Evolutionary conservation across 2,113 vertebrate species (phyloP), one percentile per base, ranked within the genome.

Genomic region (Bubo blakistoni): DNA sequence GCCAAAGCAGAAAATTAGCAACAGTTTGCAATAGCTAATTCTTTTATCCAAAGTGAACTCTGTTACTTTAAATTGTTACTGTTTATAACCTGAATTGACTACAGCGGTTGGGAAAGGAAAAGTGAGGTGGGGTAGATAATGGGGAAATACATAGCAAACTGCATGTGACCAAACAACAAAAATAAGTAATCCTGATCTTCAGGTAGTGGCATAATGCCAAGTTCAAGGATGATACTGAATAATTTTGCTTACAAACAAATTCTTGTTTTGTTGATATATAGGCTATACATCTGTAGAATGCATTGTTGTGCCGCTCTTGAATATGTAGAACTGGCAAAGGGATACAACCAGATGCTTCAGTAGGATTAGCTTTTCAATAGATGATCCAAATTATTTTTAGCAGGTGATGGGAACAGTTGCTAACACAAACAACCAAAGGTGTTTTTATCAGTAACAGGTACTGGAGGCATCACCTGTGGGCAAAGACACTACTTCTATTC

Each of bases 1-100:
- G 73, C 81, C 63, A 66, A 93, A 84, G 47, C 42, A 52, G 91
- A 86, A 96, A 95, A 96, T 90, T 70, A 91, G 54, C 65, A 95
- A 51, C 55, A 47, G 16, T 90, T 94, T 59, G 62, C 72, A 63
- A 40, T 40, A 77, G 49, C 46, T 89, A 72, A 90, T 95, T 93
- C 57, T 92, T 95, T 95, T 86, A 77, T 97, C 82, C 55, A 11
- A 7, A n/a, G 59, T 66, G 65, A 92, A 52, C 46, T 77, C 27
- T 72, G 52, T 77, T 78, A 78, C 76, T 22, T 73, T 59, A 6
- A 20, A 57, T 88, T 92, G 34, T 58, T 82, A 36, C 40, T 80
- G 32, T 57, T 92, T 58, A 20, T 90, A 70, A 88, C 93, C 51
- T 83, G 74, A 81, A 86, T 71, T 72, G n/a, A 42, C 47, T 66